Base-by-base conservation (phyloP, 2,888 invertebrate genomes). In the Campoletis raptor region DNA sequence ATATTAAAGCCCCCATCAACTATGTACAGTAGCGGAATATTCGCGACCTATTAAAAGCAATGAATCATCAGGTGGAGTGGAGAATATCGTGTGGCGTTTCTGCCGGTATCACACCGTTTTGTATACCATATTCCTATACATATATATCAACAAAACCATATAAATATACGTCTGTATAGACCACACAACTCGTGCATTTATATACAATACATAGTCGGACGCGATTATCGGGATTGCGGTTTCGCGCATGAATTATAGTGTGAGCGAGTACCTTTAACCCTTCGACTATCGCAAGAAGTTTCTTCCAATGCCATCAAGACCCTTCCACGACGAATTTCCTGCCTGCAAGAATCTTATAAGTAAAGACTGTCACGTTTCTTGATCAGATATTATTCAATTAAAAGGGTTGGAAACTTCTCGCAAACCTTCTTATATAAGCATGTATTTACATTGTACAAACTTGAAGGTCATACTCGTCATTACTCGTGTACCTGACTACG, bases 181-280 rank as follows among this genome's bases (percentile, higher is more conserved):
- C 40, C 37, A 52, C 30, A 78, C 54, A 79, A 48, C 77, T 77
- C 74, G 66, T 52, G 57, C 45, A 54, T 82, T 82, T 70, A 81
- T 83, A 70, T 79, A 76, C 45, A 74, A 83, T 79, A 79, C 81
- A 84, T 66, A 82, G 79, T 85, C 84, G 79, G 76, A 79, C 78
- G 77, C 83, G 87, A 88, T 89, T 88, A 89, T 88, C 86, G 85
- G 86, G 87, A 88, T 87, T 86, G 86, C 82, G 85, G 86, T 88
- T 89, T 88, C 87, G 85, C 81, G 80, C 87, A 86, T 89, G 87
- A 89, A 88, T 89, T 89, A 83, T 77, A 81, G 76, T 61, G 77
- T 76, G 85, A 78, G 82, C 67, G 79, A 40, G 48, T 74, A 79
- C 69, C 78, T 84, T 78, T 81, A 42, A 80, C 21, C 74, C 64